A percentile compares a stretch with the other conserved stretches of the same genome.
phyloP scores from a whole-genome alignment of 2,888 invertebrate genomes.

The Dromius quadrimaculatus region DNA sequence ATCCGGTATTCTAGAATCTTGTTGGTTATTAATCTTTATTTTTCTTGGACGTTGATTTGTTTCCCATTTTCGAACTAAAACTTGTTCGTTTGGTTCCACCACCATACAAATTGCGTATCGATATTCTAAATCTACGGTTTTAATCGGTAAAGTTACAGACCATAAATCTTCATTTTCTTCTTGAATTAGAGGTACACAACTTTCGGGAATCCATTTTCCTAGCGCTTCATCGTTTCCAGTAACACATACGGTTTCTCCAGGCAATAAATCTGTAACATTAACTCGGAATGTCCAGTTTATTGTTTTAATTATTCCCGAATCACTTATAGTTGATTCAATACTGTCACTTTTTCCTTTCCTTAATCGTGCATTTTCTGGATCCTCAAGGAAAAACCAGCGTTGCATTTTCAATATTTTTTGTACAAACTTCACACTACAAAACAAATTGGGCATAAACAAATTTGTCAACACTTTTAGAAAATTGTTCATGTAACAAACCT shows the following conservation, averaged over 20 bases:
- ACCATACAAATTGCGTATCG: constrained; percentile 82
- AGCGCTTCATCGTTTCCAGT: constrained; percentile 77
- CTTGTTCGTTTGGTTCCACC: constrained; percentile 71
- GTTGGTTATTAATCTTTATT: constrained; percentile 65
- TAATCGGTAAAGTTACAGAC: constrained; percentile 75
- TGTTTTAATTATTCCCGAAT: constrained; percentile 55
- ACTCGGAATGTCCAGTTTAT: constrained; percentile 70
- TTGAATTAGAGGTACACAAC: constrained; percentile 69
- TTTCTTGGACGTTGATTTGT: constrained; percentile 78
- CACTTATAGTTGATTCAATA: constrained; percentile 15
- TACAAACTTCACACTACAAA: constrained; percentile 9
- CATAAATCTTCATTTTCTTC: constrained; percentile 71
- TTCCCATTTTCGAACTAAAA: constrained; percentile 85
- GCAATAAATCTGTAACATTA: constrained; percentile 68
- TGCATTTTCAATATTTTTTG: constrained; percentile 68
- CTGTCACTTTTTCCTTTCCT: constrained; percentile 57
- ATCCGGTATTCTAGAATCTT: constrained; percentile 66
- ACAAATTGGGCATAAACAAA: constrained; percentile 11
- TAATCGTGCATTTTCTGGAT: constrained; percentile 67
- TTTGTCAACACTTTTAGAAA: neutral
- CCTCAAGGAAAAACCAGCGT: constrained; percentile 75
- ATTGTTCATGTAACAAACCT: constrained; percentile 4
- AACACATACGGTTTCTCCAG: constrained; percentile 77
- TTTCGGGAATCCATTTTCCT: constrained; percentile 78
- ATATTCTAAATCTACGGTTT: constrained; percentile 76